These are phyloP conservation scores for Aricia agestis DNA, from an alignment of 1,140 invertebrate species.

Conservation along the genomic window DNA sequence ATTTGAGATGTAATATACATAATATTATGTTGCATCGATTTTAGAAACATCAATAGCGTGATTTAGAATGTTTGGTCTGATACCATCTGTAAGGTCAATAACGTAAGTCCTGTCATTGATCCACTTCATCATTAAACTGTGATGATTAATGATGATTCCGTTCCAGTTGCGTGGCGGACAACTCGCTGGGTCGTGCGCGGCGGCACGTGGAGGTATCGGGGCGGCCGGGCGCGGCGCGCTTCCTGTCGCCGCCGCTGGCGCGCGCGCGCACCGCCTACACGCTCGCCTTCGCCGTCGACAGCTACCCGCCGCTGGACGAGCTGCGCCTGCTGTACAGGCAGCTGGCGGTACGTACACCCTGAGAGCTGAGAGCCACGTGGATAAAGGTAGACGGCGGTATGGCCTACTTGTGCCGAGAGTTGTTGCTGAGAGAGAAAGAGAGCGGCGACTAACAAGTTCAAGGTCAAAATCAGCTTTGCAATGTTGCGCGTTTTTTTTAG, in stretches of 20 bases:
- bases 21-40: too few species aligned
- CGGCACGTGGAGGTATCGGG: conserved; percentile 82
- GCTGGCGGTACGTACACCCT: conserved; percentile 74
- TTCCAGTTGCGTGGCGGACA: conserved; percentile 81
- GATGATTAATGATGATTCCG: background rate
- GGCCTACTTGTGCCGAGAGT: too few species aligned
- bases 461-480: too few species aligned
- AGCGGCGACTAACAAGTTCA: too few species aligned
- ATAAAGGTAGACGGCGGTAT: too few species aligned
- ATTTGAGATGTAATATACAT: too few species aligned
- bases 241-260: conserved; percentile 79
- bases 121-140: background rate
- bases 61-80: too few species aligned
- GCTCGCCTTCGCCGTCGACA: conserved; percentile 80
- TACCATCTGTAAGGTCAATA: too few species aligned
- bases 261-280: conserved; percentile 76
- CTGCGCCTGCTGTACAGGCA: conserved; percentile 79
- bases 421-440: too few species aligned
- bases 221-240: conserved; percentile 80
- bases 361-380: background rate
- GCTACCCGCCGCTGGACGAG: conserved; percentile 80
- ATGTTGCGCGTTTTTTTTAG: too few species aligned
- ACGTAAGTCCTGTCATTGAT: background rate
- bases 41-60: too few species aligned
- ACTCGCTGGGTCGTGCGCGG: conserved; percentile 81